Conservation (phyloP, 2,113 vertebrate genomes). For the Podiceps cristatus region DNA sequence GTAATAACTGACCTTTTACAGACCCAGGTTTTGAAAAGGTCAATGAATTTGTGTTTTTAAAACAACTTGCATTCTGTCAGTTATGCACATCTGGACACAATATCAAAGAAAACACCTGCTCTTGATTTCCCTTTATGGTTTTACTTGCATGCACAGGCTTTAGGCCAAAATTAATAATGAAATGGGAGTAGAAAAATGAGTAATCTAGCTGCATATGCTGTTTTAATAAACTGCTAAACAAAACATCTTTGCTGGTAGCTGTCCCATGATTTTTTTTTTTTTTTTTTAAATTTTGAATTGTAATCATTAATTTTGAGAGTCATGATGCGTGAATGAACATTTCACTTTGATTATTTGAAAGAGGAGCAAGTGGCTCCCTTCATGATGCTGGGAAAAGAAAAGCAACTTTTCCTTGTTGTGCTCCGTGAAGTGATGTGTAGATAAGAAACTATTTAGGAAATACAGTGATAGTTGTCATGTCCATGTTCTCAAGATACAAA, state of each 20-base stretch:
- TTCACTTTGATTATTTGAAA: not conserved
- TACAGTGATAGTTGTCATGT: not conserved
- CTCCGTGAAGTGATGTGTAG: not conserved
- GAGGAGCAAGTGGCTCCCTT: not conserved
- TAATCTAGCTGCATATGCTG: not conserved
- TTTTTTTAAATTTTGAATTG: not conserved
- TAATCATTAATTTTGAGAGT: not conserved
- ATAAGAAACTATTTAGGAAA: not conserved
- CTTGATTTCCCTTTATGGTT: not conserved
- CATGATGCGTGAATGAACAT: not conserved
- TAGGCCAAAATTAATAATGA: slow-evolving; percentile 11
- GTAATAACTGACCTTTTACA: not conserved
- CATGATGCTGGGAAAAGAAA: not conserved
- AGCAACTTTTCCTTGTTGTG: not conserved
- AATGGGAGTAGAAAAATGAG: not conserved
- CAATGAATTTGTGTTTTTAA: not conserved
- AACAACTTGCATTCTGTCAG: not conserved
- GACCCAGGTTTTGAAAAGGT: not conserved
- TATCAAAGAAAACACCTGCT: not conserved
- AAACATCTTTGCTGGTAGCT: not conserved
- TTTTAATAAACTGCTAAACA: not conserved
- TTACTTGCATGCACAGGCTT: not conserved
- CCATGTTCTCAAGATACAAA: not conserved
- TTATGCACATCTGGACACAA: not conserved
- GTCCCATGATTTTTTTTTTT: not conserved